phyloP scores from a whole-genome alignment of 2,113 vertebrate genomes.

The Abramis brama region DNA sequence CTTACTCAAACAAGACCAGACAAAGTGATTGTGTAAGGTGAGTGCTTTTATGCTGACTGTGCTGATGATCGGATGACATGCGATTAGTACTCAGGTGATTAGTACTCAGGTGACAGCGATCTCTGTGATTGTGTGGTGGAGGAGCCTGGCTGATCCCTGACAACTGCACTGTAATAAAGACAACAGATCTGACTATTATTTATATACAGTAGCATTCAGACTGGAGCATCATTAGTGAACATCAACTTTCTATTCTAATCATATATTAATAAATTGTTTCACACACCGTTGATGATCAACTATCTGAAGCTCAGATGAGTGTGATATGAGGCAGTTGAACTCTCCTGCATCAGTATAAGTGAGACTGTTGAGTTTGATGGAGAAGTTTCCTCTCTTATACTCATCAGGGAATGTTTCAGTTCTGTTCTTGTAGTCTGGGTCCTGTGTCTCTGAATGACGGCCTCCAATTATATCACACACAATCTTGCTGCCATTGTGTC shows the following conservation, averaged over 20 bases:
- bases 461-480: background rate
- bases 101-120: no score
- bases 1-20: no score
- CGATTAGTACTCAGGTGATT: no score
- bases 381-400: background rate
- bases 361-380: background rate
- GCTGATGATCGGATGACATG: no score
- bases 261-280: background rate
- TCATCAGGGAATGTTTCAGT: background rate
- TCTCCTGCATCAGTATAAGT: background rate
- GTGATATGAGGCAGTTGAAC: background rate
- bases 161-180: no score
- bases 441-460: rapidly evolving
- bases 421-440: background rate
- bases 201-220: background rate
- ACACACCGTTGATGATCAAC: background rate
- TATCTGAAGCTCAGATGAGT: background rate
- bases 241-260: background rate
- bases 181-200: no score
- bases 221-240: background rate
- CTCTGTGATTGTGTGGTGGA: no score
- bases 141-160: no score
- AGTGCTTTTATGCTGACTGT: no score
- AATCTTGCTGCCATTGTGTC: background rate
- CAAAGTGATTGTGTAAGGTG: no score